Conservation (phyloP, 2,113 vertebrate genomes). For the Gambusia affinis region DNA sequence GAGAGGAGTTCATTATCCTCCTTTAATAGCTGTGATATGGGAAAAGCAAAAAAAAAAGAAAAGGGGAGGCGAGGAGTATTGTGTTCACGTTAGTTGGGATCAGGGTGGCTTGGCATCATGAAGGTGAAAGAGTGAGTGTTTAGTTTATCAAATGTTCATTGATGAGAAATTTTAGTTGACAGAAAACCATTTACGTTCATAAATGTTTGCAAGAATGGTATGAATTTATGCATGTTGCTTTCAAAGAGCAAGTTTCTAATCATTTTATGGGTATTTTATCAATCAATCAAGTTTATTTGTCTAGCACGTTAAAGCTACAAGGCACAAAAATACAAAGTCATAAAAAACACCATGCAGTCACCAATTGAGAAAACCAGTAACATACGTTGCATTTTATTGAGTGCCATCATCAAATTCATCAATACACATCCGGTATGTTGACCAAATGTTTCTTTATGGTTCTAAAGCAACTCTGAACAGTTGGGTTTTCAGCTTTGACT, state of each 20-base stretch:
- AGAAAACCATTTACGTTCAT: neutral
- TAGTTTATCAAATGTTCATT: neutral
- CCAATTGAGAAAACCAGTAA: too few species aligned
- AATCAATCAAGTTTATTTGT: too few species aligned
- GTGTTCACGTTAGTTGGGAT: slow-evolving; percentile 44
- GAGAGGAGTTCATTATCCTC: slow-evolving; percentile 72
- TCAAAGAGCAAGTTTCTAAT: neutral
- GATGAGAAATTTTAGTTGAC: neutral
- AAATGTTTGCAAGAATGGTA: neutral
- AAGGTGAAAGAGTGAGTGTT: neutral
- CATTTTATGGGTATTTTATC: neutral
- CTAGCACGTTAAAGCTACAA: too few species aligned
- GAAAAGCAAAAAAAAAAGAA: slow-evolving; percentile 10
- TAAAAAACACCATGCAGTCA: too few species aligned
- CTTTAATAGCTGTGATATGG: slow-evolving; percentile 60
- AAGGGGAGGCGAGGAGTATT: neutral
- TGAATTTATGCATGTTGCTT: neutral
- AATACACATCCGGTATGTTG: too few species aligned
- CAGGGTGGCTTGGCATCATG: neutral
- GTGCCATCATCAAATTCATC: too few species aligned
- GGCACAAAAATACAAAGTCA: too few species aligned
- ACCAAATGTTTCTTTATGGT: too few species aligned
- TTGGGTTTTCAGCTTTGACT: too few species aligned
- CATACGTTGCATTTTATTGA: too few species aligned
- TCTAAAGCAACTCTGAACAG: too few species aligned